Percentiles rank a stretch among this genome's conserved stretches.
Conservation (phyloP, 2,797 vertebrate genomes). For the Centropyge bicolor region DNA sequence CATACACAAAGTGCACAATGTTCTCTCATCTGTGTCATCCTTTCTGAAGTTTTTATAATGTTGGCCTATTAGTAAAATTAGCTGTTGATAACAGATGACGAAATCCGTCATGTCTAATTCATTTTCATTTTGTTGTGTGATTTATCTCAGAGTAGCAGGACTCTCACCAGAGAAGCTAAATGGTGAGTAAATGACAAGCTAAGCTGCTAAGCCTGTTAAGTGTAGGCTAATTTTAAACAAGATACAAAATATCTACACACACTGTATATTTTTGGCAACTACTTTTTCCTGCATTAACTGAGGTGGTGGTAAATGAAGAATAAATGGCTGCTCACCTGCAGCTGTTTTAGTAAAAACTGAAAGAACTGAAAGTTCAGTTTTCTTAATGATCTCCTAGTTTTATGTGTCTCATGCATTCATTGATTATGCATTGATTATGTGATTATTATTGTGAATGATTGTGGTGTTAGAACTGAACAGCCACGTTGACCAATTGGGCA, state of each 20-base stretch:
- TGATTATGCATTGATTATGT: not conserved
- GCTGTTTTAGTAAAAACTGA: not conserved
- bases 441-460: not conserved
- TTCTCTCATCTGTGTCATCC: not conserved
- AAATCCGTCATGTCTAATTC: not conserved
- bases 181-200: conserved; percentile 38
- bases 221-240: conserved; percentile 33
- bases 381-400: not conserved
- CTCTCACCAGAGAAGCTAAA: conserved; percentile 17
- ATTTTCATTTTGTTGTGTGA: not conserved
- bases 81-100: not conserved
- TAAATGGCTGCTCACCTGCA: not conserved
- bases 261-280: not conserved
- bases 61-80: conserved; percentile 22
- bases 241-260: not conserved
- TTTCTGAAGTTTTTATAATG: not conserved
- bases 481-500: conserved; percentile 8
- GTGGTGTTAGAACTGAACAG: not conserved
- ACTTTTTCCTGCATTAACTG: not conserved
- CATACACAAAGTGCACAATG: no score
- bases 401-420: not conserved
- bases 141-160: conserved; percentile 46
- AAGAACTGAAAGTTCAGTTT: not conserved
- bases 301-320: conserved; percentile 5
- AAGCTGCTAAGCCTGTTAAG: conserved; percentile 42